Conservation (phyloP, 2,797 vertebrate species). For the Miichthys miiuy region DNA sequence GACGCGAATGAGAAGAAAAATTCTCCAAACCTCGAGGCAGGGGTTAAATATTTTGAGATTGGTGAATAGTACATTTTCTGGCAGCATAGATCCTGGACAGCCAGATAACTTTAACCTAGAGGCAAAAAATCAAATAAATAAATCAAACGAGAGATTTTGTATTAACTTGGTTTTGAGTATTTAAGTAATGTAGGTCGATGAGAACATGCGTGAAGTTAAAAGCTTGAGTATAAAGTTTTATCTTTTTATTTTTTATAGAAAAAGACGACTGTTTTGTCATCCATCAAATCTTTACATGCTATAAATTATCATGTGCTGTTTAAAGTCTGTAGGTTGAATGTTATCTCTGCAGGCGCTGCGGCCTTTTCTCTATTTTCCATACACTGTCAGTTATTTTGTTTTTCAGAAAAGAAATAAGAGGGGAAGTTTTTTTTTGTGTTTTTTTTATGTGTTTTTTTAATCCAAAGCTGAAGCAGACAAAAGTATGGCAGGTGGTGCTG, state of each 20-base stretch:
- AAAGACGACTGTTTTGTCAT: background rate
- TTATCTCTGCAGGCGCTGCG: background rate
- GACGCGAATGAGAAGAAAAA: background rate
- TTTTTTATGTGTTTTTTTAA: conserved; percentile 80
- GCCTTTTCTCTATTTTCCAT: background rate
- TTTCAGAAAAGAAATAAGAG: conserved; percentile 12
- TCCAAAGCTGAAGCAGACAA: conserved; percentile 86
- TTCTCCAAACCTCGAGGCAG: background rate
- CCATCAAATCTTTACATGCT: background rate
- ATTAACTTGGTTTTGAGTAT: background rate
- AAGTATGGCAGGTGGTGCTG: conserved; percentile 79
- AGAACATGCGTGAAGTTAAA: background rate
- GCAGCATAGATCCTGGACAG: background rate
- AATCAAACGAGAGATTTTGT: no score
- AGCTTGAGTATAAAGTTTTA: no score
- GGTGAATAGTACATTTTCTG: background rate
- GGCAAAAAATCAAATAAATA: background rate
- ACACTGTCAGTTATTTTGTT: background rate
- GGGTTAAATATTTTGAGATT: conserved; percentile 16
- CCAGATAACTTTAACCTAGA: no score
- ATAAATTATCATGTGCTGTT: background rate
- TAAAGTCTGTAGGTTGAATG: background rate
- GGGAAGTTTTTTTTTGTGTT: conserved; percentile 21
- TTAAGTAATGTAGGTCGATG: background rate
- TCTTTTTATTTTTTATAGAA: background rate